Evolutionary conservation across 2,113 vertebrate species (phyloP).

Genomic region (Aythya baeri): DNA sequence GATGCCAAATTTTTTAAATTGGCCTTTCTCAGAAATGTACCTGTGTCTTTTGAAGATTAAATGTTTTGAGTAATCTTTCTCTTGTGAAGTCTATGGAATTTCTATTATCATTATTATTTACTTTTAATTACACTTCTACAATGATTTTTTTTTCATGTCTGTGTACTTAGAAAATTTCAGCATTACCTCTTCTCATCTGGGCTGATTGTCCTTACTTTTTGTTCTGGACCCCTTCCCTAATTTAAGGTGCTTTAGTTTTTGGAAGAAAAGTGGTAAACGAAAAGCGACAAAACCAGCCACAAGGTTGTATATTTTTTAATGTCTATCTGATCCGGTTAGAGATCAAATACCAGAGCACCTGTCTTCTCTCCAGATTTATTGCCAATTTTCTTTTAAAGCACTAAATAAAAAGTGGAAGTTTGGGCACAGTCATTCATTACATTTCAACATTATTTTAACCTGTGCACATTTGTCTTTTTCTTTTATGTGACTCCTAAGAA

Average conservation of each 20-base stretch:
- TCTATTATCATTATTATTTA: not conserved
- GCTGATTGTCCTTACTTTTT: not conserved
- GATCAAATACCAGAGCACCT: not conserved
- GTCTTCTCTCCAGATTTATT: not conserved
- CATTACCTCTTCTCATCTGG: not conserved
- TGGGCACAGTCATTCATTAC: not conserved
- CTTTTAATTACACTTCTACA: not conserved
- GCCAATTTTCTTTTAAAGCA: not conserved
- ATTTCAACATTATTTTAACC: not conserved
- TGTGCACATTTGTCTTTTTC: not conserved
- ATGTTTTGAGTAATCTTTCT: not conserved
- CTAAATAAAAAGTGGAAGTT: not conserved
- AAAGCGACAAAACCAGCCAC: not conserved
- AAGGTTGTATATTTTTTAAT: not conserved
- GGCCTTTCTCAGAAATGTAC: not conserved
- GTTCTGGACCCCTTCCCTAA: not conserved
- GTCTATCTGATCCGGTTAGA: not conserved
- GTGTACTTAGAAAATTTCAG: not conserved
- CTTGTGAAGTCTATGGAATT: not conserved
- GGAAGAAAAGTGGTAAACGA: not conserved
- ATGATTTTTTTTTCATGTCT: not conserved
- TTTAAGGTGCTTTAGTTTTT: not conserved
- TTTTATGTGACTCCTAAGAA: not conserved
- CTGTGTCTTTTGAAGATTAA: not conserved
- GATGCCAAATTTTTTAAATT: not conserved